Evolutionary conservation across 64 coral and sea anemone species (phyloP).

Genomic region (Dendrophyllia cribrosa): DNA sequence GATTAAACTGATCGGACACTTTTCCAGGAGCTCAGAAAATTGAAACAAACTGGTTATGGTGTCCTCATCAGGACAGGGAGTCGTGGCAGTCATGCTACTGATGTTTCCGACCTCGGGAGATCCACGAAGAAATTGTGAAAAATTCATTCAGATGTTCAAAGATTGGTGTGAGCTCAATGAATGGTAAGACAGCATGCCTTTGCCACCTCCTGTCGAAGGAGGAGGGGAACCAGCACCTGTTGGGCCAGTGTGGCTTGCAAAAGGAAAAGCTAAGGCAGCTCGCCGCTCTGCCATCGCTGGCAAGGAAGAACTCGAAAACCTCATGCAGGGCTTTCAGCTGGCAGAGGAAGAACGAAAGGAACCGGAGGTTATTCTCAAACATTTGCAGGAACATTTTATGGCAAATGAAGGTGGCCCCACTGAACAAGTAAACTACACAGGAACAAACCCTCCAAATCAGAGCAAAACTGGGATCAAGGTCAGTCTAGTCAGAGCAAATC

Average conservation of each 20-base stretch:
- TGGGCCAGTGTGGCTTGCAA: slow-evolving; percentile 26
- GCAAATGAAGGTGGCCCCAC: slow-evolving; percentile 36
- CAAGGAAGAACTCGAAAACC: slow-evolving; percentile 49
- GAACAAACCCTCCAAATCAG: slow-evolving; percentile 21
- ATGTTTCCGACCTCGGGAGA: background rate
- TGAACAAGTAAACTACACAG: slow-evolving; percentile 29
- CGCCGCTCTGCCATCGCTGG: slow-evolving; percentile 43
- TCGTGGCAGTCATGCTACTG: slow-evolving; percentile 24
- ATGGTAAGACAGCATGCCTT: slow-evolving; percentile 27
- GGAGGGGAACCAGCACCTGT: background rate
- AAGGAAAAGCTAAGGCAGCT: slow-evolving; percentile 60
- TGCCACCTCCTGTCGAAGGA: slow-evolving; percentile 5
- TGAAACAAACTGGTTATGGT: background rate
- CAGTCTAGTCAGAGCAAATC: too few species aligned
- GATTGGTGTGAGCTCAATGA: slow-evolving; percentile 55
- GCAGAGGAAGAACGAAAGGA: slow-evolving; percentile 38
- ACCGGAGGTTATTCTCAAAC: slow-evolving; percentile 44
- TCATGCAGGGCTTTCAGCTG: slow-evolving; percentile 43
- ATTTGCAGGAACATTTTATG: slow-evolving; percentile 53
- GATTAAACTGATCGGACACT: too few species aligned
- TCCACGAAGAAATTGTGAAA: slow-evolving; percentile 46
- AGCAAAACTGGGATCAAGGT: too few species aligned
- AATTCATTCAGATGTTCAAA: slow-evolving; percentile 65
- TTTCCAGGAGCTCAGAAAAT: too few species aligned
- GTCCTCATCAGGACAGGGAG: slow-evolving; percentile 24